Conservation (phyloP, 2,797 vertebrate species). For the Cirrhinus mrigala region DNA sequence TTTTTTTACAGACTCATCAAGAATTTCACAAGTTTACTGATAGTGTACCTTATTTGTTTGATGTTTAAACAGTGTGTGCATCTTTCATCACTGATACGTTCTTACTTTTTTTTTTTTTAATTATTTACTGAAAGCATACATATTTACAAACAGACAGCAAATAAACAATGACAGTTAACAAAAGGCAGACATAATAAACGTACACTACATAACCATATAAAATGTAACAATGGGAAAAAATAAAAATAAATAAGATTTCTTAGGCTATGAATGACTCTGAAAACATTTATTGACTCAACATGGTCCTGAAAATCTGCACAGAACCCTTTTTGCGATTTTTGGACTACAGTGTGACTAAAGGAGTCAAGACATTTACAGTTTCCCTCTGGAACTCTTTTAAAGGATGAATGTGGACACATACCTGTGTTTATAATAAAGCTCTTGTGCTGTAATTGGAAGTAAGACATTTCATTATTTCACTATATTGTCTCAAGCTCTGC, state of each 20-base stretch:
- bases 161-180: neutral
- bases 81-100: neutral
- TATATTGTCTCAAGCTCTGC: slow-evolving; percentile 58
- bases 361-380: slow-evolving; percentile 66
- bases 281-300: neutral
- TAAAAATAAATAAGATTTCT: neutral
- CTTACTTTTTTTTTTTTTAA: neutral
- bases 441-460: slow-evolving; percentile 68
- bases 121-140: no score
- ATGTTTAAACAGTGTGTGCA: neutral
- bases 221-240: neutral
- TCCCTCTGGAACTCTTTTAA: slow-evolving; percentile 59
- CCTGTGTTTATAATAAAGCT: slow-evolving; percentile 61
- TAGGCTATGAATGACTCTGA: neutral
- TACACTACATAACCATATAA: neutral
- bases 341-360: slow-evolving; percentile 59
- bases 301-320: neutral
- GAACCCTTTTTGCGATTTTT: slow-evolving; percentile 45
- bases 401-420: slow-evolving; percentile 67
- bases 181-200: neutral
- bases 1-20: neutral
- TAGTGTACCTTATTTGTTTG: neutral
- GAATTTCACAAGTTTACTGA: neutral
- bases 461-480: slow-evolving; percentile 68
- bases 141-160: neutral